Evolutionary conservation across 2,797 vertebrate genomes (phyloP).

Genomic region (Passerculus sandwichensis): DNA sequence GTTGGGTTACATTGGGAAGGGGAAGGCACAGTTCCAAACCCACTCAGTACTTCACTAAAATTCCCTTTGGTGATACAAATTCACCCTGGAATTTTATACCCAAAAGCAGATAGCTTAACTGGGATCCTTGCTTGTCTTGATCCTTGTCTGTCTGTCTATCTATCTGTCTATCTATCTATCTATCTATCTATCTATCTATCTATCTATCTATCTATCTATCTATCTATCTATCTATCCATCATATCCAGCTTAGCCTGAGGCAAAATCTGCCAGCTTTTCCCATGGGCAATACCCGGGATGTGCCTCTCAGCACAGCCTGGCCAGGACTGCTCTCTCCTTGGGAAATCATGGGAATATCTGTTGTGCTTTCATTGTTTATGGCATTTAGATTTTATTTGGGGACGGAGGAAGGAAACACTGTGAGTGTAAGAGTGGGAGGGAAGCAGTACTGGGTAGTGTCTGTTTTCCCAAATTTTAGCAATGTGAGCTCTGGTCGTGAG

Average conservation of each 20-base stretch:
- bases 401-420: neutral
- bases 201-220: neutral
- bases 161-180: neutral
- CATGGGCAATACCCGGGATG: rapidly evolving
- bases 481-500: neutral
- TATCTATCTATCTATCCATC: neutral
- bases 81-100: neutral
- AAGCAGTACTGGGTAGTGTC: neutral
- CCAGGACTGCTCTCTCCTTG: neutral
- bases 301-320: neutral
- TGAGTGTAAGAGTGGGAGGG: neutral
- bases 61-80: neutral
- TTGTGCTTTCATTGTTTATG: neutral
- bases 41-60: neutral
- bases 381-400: neutral
- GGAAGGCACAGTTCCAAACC: neutral
- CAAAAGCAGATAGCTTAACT: neutral
- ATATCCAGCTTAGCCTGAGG: neutral
- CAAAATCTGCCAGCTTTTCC: neutral
- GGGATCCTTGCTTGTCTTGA: neutral
- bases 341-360: neutral
- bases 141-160: neutral
- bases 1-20: neutral
- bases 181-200: too few relatives aligned
- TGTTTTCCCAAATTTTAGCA: neutral